phyloP scores from a whole-genome alignment of 2,888 invertebrate genomes.

The Agrilus cyanescens region DNA sequence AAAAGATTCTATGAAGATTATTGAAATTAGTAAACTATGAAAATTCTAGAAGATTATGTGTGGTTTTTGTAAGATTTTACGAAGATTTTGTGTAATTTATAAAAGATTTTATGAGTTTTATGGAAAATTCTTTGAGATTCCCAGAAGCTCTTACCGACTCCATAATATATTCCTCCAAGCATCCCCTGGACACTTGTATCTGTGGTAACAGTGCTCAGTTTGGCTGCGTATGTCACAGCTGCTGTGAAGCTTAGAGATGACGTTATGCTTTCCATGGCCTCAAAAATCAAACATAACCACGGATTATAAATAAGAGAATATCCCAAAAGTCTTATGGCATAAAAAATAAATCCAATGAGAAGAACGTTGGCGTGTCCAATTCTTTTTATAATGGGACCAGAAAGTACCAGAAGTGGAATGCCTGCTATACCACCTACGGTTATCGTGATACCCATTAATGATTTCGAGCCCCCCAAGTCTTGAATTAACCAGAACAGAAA shows the following conservation, averaged over 20 bases:
- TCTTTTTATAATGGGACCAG: conserved; percentile 59
- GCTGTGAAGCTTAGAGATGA: conserved; percentile 65
- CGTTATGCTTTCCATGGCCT: conserved; percentile 66
- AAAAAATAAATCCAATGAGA: conserved; percentile 65
- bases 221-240: conserved; percentile 65
- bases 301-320: conserved; percentile 67
- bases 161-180: conserved; percentile 68
- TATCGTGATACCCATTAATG: conserved; percentile 69
- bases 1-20: too few species aligned
- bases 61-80: too few species aligned
- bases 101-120: too few species aligned
- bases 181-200: conserved; percentile 67
- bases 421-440: conserved; percentile 68
- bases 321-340: conserved; percentile 58
- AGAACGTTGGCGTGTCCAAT: conserved; percentile 68
- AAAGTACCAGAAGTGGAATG: conserved; percentile 61
- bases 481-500: conserved; percentile 72
- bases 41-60: too few species aligned
- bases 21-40: too few species aligned
- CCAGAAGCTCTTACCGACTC: conserved; percentile 59
- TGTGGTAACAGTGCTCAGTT: conserved; percentile 58
- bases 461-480: conserved; percentile 62
- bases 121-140: too few species aligned
- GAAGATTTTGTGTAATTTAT: too few species aligned
- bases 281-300: conserved; percentile 63